phyloP scores from a whole-genome alignment of 2,113 vertebrate species.

The Eulacestoma nigropectus region DNA sequence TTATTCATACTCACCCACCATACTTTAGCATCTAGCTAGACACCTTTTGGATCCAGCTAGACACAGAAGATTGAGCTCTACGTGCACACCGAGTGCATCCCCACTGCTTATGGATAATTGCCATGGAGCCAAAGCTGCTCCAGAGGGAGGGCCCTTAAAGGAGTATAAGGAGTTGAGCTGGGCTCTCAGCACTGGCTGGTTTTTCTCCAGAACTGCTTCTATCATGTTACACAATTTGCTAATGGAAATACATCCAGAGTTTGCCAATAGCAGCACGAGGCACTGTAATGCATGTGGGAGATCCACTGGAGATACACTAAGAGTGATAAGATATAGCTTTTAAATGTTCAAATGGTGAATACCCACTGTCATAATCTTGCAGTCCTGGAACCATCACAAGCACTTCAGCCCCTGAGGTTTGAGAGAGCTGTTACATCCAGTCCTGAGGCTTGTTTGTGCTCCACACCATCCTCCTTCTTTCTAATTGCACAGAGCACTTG shows the following conservation, averaged over 20 bases:
- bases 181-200: rapidly evolving
- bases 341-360: not conserved
- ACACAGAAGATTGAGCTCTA: not conserved
- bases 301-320: not conserved
- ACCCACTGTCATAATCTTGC: not conserved
- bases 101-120: not conserved
- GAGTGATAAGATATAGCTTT: not conserved
- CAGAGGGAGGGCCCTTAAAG: not conserved
- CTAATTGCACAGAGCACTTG: not conserved
- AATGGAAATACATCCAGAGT: not conserved
- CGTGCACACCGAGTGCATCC: rapidly evolving
- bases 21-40: not conserved
- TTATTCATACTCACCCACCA: not conserved
- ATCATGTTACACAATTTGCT: not conserved
- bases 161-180: not conserved
- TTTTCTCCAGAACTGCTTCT: not conserved
- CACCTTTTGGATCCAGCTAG: not conserved
- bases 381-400: not conserved
- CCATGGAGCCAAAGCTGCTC: not conserved
- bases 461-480: not conserved
- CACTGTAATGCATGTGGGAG: not conserved
- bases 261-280: not conserved
- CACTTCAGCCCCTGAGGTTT: not conserved
- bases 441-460: not conserved
- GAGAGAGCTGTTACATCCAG: not conserved